Percentiles rank a stretch among this genome's conserved stretches.
These are phyloP conservation scores for Pocota personata DNA, from an alignment of 2,888 invertebrate species.

Conservation along the genomic window DNA sequence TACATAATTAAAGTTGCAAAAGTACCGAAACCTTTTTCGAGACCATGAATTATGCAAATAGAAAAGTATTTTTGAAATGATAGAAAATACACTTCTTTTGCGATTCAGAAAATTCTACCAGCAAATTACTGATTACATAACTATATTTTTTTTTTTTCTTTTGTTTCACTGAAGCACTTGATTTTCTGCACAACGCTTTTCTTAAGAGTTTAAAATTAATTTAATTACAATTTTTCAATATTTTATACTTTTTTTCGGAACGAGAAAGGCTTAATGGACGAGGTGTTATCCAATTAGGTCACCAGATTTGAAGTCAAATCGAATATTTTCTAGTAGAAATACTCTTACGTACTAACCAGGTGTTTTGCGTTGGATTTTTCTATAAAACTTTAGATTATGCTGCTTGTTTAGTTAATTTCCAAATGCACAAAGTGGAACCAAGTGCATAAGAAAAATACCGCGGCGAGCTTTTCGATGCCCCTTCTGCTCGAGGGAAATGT, in stretches of 20 bases:
- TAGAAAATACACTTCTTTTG: conserved; percentile 38
- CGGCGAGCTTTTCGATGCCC: conserved; percentile 61
- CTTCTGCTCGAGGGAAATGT: conserved; percentile 57
- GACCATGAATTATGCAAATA: conserved; percentile 39
- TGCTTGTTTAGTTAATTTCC: conserved; percentile 19
- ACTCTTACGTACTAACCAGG: conserved; percentile 40
- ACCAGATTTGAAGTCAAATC: neutral
- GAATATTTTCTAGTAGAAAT: neutral
- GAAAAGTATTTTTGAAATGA: conserved; percentile 30
- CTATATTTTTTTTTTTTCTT: conserved; percentile 2
- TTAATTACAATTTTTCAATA: conserved; percentile 3
- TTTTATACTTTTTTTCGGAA: neutral
- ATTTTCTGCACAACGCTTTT: neutral
- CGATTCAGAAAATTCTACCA: conserved; percentile 32
- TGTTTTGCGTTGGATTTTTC: neutral
- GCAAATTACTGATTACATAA: conserved; percentile 54
- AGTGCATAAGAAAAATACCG: conserved; percentile 52
- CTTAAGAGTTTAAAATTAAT: neutral
- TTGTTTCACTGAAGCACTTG: conserved; percentile 9
- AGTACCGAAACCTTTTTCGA: neutral
- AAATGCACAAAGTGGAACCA: conserved; percentile 27
- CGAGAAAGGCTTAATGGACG: neutral
- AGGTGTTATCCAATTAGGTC: conserved; percentile 17
- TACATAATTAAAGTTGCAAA: neutral
- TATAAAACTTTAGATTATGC: neutral